Base-by-base conservation (phyloP, 2,888 invertebrate species). In the Marasmarcha lunaedactyla region DNA sequence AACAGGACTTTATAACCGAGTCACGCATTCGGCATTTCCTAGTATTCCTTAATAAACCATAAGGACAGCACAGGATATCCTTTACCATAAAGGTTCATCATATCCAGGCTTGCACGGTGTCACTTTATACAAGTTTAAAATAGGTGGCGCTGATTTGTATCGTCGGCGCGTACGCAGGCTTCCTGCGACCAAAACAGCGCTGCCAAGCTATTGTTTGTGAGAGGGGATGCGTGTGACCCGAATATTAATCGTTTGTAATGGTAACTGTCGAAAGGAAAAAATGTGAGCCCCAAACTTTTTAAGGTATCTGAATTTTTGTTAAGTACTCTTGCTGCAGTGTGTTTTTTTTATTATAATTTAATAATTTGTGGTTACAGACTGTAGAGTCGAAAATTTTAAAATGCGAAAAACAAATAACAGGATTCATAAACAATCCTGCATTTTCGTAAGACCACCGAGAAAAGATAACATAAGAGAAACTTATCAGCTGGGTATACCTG, bases 141-240 rank as follows among this genome's bases (percentile, higher is more conserved):
- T 30, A 30, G 72, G 69, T 61, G 45, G 61, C 63, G 61, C 63
- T 68, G 70, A 71, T 79, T 77, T 68, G 73, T 77, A 81, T 53
- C 52, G 46, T 49, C 49, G 51, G 60, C 78, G 79, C 81, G 81
- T 81, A 53, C 77, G 62, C 46, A 14, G 37, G 74, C 67, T 79
- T 79, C 79, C 79, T 78, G 79, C 72, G 66, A 57, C 73, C 59
- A 76, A 81, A 79, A 77, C 68, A 70, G 72, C 64, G 71, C 72
- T 72, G 71, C 71, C 73, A 63, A 61, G 63, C 79, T 57, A 81
- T 81, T 81, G 79, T 81, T 70, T 57, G 54, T 50, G 58, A 52
- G 74, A 70, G 71, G 78, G 77, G 76, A 73, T 72, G 69, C 51
- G 45, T 71, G 78, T 73, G 81, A 58, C 46, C 44, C 42, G 79